These are phyloP conservation scores for Drosophila pruinosa DNA, from an alignment of 1,140 invertebrate species.

Conservation along the genomic window DNA sequence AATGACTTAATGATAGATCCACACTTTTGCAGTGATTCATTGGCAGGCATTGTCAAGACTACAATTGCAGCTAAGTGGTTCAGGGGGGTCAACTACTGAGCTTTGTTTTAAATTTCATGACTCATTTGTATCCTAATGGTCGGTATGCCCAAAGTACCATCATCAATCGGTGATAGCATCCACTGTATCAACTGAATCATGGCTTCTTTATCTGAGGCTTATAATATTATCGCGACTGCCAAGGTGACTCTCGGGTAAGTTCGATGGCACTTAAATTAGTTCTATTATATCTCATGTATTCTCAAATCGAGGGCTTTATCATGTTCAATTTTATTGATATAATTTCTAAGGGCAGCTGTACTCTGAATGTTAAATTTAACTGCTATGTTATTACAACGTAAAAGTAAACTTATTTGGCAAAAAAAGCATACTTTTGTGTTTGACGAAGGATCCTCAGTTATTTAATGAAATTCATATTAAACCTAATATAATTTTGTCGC, in stretches of 20 bases:
- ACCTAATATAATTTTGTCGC: no score
- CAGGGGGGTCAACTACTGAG: background rate
- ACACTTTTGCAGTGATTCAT: conserved; percentile 29
- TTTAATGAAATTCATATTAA: background rate
- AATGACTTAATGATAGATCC: conserved; percentile 23
- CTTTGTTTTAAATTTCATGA: background rate
- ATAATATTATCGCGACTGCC: background rate
- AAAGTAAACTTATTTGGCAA: background rate
- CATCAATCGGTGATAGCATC: background rate
- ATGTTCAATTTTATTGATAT: background rate
- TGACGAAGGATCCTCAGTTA: background rate
- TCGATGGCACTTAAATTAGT: background rate
- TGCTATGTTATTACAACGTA: background rate
- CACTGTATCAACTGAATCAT: background rate
- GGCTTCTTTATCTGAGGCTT: background rate
- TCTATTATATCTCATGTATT: background rate
- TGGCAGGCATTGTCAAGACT: background rate
- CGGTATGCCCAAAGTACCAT: background rate
- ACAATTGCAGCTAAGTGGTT: background rate
- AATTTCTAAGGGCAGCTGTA: background rate
- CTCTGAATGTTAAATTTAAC: background rate
- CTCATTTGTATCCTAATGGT: conserved; percentile 3
- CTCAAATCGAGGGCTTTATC: background rate
- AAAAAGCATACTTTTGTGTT: background rate
- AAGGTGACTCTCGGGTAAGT: background rate